Base-by-base conservation (phyloP, 2,797 vertebrate species). In the Carapus acus region DNA sequence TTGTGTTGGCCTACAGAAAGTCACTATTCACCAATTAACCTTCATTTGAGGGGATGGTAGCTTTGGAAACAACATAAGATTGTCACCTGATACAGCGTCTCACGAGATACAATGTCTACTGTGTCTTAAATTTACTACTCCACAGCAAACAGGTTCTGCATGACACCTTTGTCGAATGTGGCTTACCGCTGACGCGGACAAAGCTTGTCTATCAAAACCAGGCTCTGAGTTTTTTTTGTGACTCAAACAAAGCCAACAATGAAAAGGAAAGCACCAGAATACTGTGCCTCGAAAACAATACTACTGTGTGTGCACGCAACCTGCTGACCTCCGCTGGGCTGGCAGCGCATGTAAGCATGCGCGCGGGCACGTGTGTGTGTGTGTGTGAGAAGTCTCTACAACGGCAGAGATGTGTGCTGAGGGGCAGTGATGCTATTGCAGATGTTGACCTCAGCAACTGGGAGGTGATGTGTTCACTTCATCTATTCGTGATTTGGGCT, bases 231-330 rank as follows among this genome's bases (percentile, higher is more conserved):
- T 56, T 64, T n/a, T n/a, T 76, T 59, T 67, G 46, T 57, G 41
- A 36, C 37, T 9, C 62, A 76, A n/a, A 74, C 57, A 77, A 80
- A 76, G 82, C 67, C 61, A 68, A 67, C 40, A 37, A 62, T 15
- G 41, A 39, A 62, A 37, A 43, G 59, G 84, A 85, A 86, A 83
- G 68, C 51, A 49, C 84, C 71, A 85, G 84, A 88, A 82, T 49
- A 49, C 63, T 53, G 59, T 54, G 27, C 67, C 46, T 64, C 64
- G 76, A 80, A 59, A 68, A 61, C 59, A 58, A 31, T 65, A 62
- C 56, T 62, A 57, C 65, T 68, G 49, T 58, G 54, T 43, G 38
- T 27, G 50, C 39, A 56, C 21, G 50, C 66, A 82, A 84, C 72
- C 62, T 84, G 84, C 83, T 86, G 85, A 86, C 71, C 50, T 57